Percentiles rank a stretch among this genome's conserved stretches.
These are phyloP conservation scores for Lasioglossum calceatum DNA, from an alignment of 2,888 invertebrate species.

Conservation along the genomic window DNA sequence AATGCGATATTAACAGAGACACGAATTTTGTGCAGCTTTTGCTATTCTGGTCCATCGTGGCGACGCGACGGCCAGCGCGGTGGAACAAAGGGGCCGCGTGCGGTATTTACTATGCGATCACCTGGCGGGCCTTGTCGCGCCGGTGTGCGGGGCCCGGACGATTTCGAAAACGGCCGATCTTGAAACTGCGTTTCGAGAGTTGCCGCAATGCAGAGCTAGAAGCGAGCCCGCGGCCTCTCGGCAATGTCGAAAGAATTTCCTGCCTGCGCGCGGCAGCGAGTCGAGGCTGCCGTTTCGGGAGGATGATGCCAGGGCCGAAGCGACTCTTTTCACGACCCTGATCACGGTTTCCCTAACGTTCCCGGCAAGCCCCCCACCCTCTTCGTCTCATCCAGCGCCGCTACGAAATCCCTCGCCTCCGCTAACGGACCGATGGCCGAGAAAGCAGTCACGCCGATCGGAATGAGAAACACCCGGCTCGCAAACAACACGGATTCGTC, in stretches of 20 bases:
- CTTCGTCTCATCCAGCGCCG: background rate
- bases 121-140: background rate
- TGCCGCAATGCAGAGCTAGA: slow-evolving; percentile 58
- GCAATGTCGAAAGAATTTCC: slow-evolving; percentile 62
- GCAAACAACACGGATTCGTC: slow-evolving; percentile 40
- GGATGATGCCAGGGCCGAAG: slow-evolving; percentile 45
- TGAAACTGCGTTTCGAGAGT: slow-evolving; percentile 39
- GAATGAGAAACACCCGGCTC: slow-evolving; percentile 47
- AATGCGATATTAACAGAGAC: no score
- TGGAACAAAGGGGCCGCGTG: background rate
- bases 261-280: slow-evolving; percentile 33
- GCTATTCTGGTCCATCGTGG: background rate
- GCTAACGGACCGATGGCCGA: slow-evolving; percentile 43
- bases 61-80: background rate
- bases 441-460: slow-evolving; percentile 45
- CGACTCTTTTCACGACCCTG: slow-evolving; percentile 40
- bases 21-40: background rate
- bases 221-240: slow-evolving; percentile 29
- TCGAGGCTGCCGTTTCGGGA: slow-evolving; percentile 43
- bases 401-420: slow-evolving; percentile 34
- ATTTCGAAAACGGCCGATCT: slow-evolving; percentile 48
- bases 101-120: slow-evolving; percentile 2
- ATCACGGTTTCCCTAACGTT: slow-evolving; percentile 36
- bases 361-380: background rate
- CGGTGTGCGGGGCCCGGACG: background rate